Percentiles rank a stretch among this genome's conserved stretches.
Evolutionary conservation across 1,140 invertebrate species (phyloP).

Genomic region (Drosophila lowei): DNA sequence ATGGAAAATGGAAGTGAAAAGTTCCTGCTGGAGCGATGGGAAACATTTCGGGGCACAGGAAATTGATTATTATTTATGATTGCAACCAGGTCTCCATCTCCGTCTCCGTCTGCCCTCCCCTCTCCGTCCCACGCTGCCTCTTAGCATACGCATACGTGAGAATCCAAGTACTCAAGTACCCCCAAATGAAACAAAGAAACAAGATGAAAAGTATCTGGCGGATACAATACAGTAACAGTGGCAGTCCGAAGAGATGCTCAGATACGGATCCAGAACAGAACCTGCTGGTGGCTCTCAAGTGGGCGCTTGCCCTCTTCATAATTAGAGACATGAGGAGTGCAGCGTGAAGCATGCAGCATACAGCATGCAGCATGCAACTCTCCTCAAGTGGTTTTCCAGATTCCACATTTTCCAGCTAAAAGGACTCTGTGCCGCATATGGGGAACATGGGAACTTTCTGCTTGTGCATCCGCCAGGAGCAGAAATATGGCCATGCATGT

Average conservation of each 20-base stretch:
- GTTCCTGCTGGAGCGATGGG: conserved; percentile 64
- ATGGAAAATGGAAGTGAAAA: conserved; percentile 38
- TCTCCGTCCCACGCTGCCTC: conserved; percentile 2
- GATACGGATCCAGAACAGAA: neutral
- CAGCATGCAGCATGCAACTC: conserved; percentile 9
- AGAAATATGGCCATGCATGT: conserved; percentile 54
- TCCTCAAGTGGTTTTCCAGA: conserved; percentile 16
- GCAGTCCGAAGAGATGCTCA: neutral
- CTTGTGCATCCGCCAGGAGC: conserved; percentile 41
- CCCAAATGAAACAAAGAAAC: conserved; percentile 39
- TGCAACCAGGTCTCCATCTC: conserved; percentile 39
- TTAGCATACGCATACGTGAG: conserved; percentile 66
- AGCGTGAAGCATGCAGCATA: neutral
- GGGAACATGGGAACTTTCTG: conserved; percentile 39
- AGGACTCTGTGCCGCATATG: conserved; percentile 12
- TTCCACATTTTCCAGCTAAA: conserved; percentile 40
- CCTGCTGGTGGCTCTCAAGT: conserved; percentile 63
- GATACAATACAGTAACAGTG: conserved; percentile 29
- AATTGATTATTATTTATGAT: conserved; percentile 82
- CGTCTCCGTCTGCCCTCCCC: conserved; percentile 12
- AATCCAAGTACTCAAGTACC: conserved; percentile 44
- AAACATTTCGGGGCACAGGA: conserved; percentile 73
- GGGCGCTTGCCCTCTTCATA: conserved; percentile 61
- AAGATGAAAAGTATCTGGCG: conserved; percentile 23
- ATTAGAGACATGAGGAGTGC: conserved; percentile 60